Evolutionary conservation across 2,797 vertebrate genomes (phyloP), one percentile per base, ranked within the genome.

Genomic region (Hapalemur alaotrensis): DNA sequence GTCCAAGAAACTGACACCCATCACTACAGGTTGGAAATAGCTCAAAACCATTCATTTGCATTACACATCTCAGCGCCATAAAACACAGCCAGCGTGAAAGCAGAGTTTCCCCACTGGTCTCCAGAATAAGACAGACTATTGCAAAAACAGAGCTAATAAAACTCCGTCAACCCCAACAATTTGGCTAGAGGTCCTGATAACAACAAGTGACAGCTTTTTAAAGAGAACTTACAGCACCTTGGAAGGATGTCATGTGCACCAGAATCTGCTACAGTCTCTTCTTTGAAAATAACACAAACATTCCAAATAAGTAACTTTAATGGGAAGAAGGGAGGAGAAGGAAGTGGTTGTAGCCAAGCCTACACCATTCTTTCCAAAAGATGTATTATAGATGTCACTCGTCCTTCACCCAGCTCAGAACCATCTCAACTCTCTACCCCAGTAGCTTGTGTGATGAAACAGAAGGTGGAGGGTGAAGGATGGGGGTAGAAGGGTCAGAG

Each of bases 61-160:
- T 98, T 97, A 97, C 94, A 94, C 97, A 97, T 97, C 93, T 98
- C 93, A 93, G 96, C 97, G 90, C 72, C 70, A 91, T 89, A 97
- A 97, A 93, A 97, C 97, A 98, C 98, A 98, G 98, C 96, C 90
- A 89, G 95, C 28, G 83, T 96, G 97, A 96, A 98, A 98, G 97
- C 97, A 95, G 95, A 95, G 80, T 98, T 97, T 97, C 96, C 97
- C 96, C 91, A 96, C 97, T 97, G 97, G 97, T 98, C 98, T 98
- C 97, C 95, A 89, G 92, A 98, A 97, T 96, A 96, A 98, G 96
- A 96, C 97, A 98, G 97, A 96, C 97, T 97, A 97, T 98, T 97
- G 97, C 93, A 98, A 98, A 98, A 98, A 93, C 96, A 98, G 98
- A 98, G 96, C 97, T 96, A 98, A 98, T 98, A 98, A 98, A 98